phyloP scores from a whole-genome alignment of 1,140 invertebrate genomes.

The Dinothrombium tinctorium region DNA sequence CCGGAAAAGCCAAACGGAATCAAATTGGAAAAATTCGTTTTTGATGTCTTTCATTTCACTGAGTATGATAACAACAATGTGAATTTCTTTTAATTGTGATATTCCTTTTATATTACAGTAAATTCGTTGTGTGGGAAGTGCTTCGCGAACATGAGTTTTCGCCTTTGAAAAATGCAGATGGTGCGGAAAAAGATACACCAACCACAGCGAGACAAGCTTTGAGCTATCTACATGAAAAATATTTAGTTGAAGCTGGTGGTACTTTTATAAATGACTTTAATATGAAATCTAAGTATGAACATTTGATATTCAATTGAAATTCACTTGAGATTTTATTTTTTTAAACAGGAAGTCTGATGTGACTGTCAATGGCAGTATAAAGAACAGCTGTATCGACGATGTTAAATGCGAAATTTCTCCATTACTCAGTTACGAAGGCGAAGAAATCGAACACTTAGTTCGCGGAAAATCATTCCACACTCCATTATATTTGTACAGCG shows the following conservation, averaged over 20 bases:
- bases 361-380: too few species aligned
- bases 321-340: too few species aligned
- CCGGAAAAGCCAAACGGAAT: slow-evolving; percentile 76
- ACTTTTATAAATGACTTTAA: slow-evolving; percentile 2
- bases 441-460: slow-evolving; percentile 20
- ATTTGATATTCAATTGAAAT: too few species aligned
- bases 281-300: too few species aligned
- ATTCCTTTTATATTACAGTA: slow-evolving; percentile 23
- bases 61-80: slow-evolving; percentile 32
- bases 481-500: slow-evolving; percentile 15
- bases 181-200: slow-evolving; percentile 64
- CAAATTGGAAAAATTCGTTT: slow-evolving; percentile 98
- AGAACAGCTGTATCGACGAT: too few species aligned
- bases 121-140: slow-evolving; percentile 82
- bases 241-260: slow-evolving; percentile 53
- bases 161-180: slow-evolving; percentile 80
- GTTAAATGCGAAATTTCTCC: slow-evolving; percentile 73
- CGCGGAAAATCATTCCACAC: slow-evolving; percentile 9
- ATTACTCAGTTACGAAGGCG: slow-evolving; percentile 66
- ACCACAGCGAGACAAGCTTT: slow-evolving; percentile 56
- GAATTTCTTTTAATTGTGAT: slow-evolving; percentile 4
- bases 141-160: slow-evolving; percentile 80
- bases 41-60: slow-evolving; percentile 88
- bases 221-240: slow-evolving; percentile 52
- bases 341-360: too few species aligned